Base-by-base conservation (phyloP, 1,140 invertebrate species). In the Choristoneura fumiferana region DNA sequence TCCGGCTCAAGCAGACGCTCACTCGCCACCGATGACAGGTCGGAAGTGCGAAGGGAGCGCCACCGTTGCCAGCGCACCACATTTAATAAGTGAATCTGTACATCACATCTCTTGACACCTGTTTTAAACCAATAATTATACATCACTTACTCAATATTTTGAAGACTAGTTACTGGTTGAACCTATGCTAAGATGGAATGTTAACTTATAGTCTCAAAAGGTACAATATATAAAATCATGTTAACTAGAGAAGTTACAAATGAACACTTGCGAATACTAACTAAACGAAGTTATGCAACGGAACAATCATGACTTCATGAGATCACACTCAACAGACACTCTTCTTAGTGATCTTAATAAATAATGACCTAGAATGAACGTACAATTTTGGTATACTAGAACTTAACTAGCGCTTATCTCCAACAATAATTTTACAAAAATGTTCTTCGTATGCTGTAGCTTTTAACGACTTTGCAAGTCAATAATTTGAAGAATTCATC, bases 351-450 rank as follows among this genome's bases (percentile, higher is more conserved):
- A 73, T 68, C 78, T 68, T 77, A 87, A 89, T 89, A 89, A 89
- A 89, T 87, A 86, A 84, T 82, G 79, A 84, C 76, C 80, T 86
- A 83, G 72, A 81, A 73, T 77, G 71, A 75, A 81, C 63, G 74
- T 81, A 74, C 76, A 49, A 84, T 81, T 89, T 89, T 87, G 86
- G 85, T 87, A 84, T 87, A 84, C 82, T 88, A 86, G 77, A 85
- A 68, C 71, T 86, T 81, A 86, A 64, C 67, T 33, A 18, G 33
- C 33, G 34, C 34, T 54, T 54, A 54, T 29, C 53, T 60, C 49
- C 34, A 58, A 49, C 38, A 60, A 29, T 3, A 29, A 62, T 17
- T 35, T 39, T 17, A n/a, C 17, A 49, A 13, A 52, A 22, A 33
- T 57, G 57, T 58, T 38, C 45, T 58, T 58, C 38, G 54, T 65